Percentiles rank a stretch among this genome's conserved stretches.
These are phyloP conservation scores for Choloepus didactylus DNA, from an alignment of 2,797 vertebrate genomes.

Conservation along the genomic window DNA sequence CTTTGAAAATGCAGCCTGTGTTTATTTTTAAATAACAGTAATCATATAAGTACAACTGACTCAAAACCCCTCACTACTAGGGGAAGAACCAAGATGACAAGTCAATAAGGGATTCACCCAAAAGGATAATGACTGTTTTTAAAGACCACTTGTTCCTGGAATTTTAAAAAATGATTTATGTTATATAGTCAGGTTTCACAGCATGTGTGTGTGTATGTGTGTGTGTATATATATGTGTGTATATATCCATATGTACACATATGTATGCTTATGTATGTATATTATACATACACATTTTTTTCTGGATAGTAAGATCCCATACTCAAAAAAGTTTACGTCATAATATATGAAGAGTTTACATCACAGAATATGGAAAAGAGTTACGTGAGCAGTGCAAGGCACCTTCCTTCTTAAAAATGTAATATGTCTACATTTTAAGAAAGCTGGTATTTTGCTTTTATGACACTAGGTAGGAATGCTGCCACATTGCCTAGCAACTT, in stretches of 20 bases:
- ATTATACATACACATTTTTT: slow-evolving; percentile 84
- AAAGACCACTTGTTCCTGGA: slow-evolving; percentile 84
- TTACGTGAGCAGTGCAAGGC: slow-evolving; percentile 79
- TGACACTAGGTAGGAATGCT: slow-evolving; percentile 74
- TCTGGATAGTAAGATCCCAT: slow-evolving; percentile 85
- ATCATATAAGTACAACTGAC: slow-evolving; percentile 83
- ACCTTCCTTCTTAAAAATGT: slow-evolving; percentile 72
- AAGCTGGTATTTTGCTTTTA: slow-evolving; percentile 74
- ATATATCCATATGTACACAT: slow-evolving; percentile 31
- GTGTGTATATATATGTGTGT: background rate
- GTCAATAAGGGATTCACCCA: slow-evolving; percentile 75
- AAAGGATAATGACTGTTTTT: slow-evolving; percentile 84
- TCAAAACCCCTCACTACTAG: slow-evolving; percentile 79
- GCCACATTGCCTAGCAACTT: slow-evolving; percentile 76
- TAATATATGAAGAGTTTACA: background rate
- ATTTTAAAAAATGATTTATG: slow-evolving; percentile 82
- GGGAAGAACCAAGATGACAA: slow-evolving; percentile 79
- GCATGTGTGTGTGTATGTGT: slow-evolving; percentile 84
- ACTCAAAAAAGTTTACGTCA: slow-evolving; percentile 80
- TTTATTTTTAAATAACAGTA: slow-evolving; percentile 82
- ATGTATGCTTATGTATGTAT: slow-evolving; percentile 73
- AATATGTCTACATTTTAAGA: slow-evolving; percentile 83
- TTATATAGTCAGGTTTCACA: slow-evolving; percentile 84
- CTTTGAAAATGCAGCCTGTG: slow-evolving; percentile 74
- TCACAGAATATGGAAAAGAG: slow-evolving; percentile 88